Base-by-base conservation (phyloP, 1,140 invertebrate genomes). In the Helicorthomorpha holstii region DNA sequence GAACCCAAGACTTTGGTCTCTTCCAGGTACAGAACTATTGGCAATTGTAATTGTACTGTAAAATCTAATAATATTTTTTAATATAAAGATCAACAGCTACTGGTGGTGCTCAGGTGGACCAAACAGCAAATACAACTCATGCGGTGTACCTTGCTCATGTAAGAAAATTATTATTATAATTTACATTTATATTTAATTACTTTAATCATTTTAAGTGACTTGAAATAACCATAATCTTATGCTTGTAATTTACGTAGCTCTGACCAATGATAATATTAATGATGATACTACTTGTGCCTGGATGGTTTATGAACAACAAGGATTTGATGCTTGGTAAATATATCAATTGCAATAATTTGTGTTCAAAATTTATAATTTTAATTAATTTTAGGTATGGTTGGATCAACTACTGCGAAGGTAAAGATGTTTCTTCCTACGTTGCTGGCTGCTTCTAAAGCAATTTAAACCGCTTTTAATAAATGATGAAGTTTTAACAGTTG, bases 401-500 rank as follows among this genome's bases (percentile, higher is more conserved):
- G 44, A 46, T 46, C 44, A 46, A 46, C 44, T 22, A 46, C 12
- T 46, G 44, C 44, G 44, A 46, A 25, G 44, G 44, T 12, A 21
- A 46, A 21, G 44, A 46, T 46, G 44, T 46, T 21, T 10, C 7
- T 46, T 22, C 19, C 21, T 46, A 46, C 44, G 44, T 46, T 46
- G 44, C 44, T 7, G 44, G 44, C 7, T 46, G 44, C 21, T 46
- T 46, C 44, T 46, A 46, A 22, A 46, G n/a, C n/a, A n/a, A n/a
- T n/a, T n/a, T n/a, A n/a, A n/a, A n/a, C n/a, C n/a, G n/a, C n/a
- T n/a, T n/a, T n/a, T n/a, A n/a, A n/a, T n/a, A n/a, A n/a, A n/a
- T n/a, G n/a, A n/a, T n/a, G n/a, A n/a, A n/a, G n/a, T n/a, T n/a
- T n/a, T n/a, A n/a, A n/a, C n/a, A n/a, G n/a, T n/a, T n/a, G n/a